These are phyloP conservation scores for Podarcis cretensis DNA, from an alignment of 2,113 vertebrate genomes.

Conservation along the genomic window DNA sequence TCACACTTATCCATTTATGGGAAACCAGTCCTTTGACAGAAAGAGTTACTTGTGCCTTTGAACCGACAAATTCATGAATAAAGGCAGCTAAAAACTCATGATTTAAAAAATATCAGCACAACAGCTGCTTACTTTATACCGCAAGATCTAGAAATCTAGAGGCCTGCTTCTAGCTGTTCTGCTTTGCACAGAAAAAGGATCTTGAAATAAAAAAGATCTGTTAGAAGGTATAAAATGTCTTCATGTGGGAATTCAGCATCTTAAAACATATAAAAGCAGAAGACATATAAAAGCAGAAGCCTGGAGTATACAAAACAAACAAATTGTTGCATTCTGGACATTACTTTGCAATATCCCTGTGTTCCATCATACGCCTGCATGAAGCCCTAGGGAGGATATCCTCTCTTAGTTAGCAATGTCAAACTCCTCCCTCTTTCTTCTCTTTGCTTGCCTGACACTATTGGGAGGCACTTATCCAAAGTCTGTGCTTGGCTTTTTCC, in stretches of 20 bases:
- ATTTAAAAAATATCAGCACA: conserved; percentile 20
- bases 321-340: neutral
- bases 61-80: conserved; percentile 36
- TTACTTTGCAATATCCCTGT: neutral
- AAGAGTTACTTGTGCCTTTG: conserved; percentile 25
- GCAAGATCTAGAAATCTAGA: conserved; percentile 15
- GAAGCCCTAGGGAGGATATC: neutral
- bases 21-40: conserved; percentile 18
- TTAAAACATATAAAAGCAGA: neutral
- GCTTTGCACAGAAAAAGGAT: neutral
- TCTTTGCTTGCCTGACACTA: neutral
- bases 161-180: neutral
- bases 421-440: neutral
- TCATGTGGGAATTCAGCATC: neutral
- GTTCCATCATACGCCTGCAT: neutral
- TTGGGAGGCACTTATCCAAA: neutral
- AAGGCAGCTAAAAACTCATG: neutral
- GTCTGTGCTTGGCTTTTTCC: neutral
- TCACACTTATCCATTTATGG: conserved; percentile 2
- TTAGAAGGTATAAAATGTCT: neutral
- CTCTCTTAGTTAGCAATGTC: too few species aligned
- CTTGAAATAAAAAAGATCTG: conserved; percentile 21
- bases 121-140: conserved; percentile 31
- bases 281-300: neutral
- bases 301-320: neutral